Evolutionary conservation across 2,888 invertebrate species (phyloP).

Genomic region (Ormyrus nitidulus): DNA sequence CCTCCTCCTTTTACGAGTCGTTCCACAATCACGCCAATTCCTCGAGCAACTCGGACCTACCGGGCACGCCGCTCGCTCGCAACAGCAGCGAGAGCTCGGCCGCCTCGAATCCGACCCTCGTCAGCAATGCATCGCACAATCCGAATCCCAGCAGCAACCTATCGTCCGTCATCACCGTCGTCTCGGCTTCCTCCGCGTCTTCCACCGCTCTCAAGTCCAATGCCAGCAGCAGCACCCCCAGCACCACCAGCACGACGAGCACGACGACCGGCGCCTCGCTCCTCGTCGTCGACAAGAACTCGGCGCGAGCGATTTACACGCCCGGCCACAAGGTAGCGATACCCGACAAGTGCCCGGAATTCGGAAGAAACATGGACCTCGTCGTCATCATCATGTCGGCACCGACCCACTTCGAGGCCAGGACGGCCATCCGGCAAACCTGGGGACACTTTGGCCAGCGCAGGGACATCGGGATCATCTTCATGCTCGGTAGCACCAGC

Average conservation of each 20-base stretch:
- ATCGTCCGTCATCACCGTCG: constrained; percentile 54
- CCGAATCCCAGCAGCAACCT: constrained; percentile 48
- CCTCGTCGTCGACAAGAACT: constrained; percentile 77
- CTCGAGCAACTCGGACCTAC: constrained; percentile 42
- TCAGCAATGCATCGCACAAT: constrained; percentile 55
- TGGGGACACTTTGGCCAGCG: constrained; percentile 86
- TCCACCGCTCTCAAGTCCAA: constrained; percentile 44
- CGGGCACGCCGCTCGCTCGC: constrained; percentile 37
- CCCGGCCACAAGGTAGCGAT: constrained; percentile 68
- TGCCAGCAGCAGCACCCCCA: constrained; percentile 1
- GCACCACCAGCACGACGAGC: constrained; percentile 37
- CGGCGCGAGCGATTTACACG: constrained; percentile 69
- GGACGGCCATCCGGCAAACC: constrained; percentile 83
- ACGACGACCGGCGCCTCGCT: constrained; percentile 15
- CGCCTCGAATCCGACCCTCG: constrained; percentile 24
- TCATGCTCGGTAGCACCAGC: constrained; percentile 80
- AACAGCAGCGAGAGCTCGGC: constrained; percentile 17
- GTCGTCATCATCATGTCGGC: constrained; percentile 83
- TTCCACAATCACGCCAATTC: constrained; percentile 35
- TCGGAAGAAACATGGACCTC: constrained; percentile 72
- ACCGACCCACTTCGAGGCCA: constrained; percentile 80
- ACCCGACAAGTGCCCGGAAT: constrained; percentile 69
- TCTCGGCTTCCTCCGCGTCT: constrained; percentile 52
- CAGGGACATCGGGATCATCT: constrained; percentile 79
- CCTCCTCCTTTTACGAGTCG: constrained; percentile 31